Percentiles rank a stretch among this genome's conserved stretches.
Evolutionary conservation across 2,797 vertebrate genomes (phyloP).

Genomic region (Pagetopsis macropterus): DNA sequence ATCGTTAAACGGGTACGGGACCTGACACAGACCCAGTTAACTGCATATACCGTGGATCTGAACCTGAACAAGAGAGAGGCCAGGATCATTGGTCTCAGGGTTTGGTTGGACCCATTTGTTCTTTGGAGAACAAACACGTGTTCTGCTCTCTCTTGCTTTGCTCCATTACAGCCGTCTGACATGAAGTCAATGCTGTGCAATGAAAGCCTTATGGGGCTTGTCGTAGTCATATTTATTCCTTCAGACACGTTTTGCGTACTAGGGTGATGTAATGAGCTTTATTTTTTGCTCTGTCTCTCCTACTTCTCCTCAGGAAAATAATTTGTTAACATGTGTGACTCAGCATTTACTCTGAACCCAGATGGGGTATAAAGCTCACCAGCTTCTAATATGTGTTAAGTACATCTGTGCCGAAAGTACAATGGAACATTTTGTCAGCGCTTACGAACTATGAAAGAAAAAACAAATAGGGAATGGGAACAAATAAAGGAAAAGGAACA

Average conservation of each 20-base stretch:
- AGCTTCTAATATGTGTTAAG: constrained; percentile 30
- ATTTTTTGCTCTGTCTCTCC: constrained; percentile 15
- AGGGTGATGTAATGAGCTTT: constrained; percentile 35
- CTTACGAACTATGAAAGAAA: constrained; percentile 3
- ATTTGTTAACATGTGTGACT: constrained; percentile 31
- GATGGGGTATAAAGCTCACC: constrained; percentile 34
- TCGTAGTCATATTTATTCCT: constrained; percentile 37
- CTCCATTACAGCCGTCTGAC: constrained; percentile 19
- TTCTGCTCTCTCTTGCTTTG: background rate
- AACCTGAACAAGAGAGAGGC: no score
- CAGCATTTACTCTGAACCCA: constrained; percentile 49
- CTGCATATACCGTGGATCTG: no score
- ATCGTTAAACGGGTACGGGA: no score
- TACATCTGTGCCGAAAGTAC: constrained; percentile 19
- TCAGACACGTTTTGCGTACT: constrained; percentile 40
- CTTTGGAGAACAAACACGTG: background rate
- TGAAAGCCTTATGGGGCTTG: constrained; percentile 27
- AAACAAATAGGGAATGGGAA: background rate
- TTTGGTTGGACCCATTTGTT: no score
- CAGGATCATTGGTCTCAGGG: no score
- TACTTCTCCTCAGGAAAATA: constrained; percentile 28
- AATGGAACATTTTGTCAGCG: background rate
- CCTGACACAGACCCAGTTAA: no score
- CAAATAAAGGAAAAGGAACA: background rate
- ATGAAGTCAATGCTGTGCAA: background rate